phyloP scores from a whole-genome alignment of 2,797 vertebrate species.

The Loris lydekkerianus region DNA sequence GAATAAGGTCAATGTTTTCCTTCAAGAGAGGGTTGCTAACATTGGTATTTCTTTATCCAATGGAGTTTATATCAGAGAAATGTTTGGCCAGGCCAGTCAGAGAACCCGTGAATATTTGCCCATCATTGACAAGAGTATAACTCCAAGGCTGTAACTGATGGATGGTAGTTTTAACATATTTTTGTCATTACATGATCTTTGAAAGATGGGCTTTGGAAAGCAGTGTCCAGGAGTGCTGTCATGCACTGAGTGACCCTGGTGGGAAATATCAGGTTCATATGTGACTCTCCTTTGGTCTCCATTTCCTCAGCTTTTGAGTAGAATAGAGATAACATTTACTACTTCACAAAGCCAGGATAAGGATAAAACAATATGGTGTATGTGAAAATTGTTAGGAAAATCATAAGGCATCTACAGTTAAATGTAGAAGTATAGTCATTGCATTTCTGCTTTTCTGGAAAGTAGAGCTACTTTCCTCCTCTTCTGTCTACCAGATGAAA shows the following conservation, averaged over 20 bases:
- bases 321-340: not conserved
- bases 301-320: not conserved
- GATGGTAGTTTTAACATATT: not conserved
- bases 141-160: not conserved
- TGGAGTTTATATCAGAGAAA: not conserved
- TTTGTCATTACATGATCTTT: not conserved
- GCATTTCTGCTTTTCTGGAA: not conserved
- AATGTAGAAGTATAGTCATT: not conserved
- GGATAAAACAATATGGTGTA: not conserved
- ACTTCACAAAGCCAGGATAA: not conserved
- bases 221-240: not conserved
- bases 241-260: accelerated
- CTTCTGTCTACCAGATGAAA: not conserved
- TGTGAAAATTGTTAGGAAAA: not conserved
- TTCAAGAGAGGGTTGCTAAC: not conserved
- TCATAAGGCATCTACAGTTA: not conserved
- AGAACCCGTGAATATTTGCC: not conserved
- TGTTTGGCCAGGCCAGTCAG: not conserved
- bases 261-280: not conserved
- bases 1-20: not conserved
- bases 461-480: not conserved
- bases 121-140: not conserved
- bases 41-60: not conserved
- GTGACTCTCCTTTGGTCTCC: not conserved
- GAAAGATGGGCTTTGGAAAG: not conserved